phyloP scores from a whole-genome alignment of 1,140 invertebrate genomes.

The Ips nitidus region DNA sequence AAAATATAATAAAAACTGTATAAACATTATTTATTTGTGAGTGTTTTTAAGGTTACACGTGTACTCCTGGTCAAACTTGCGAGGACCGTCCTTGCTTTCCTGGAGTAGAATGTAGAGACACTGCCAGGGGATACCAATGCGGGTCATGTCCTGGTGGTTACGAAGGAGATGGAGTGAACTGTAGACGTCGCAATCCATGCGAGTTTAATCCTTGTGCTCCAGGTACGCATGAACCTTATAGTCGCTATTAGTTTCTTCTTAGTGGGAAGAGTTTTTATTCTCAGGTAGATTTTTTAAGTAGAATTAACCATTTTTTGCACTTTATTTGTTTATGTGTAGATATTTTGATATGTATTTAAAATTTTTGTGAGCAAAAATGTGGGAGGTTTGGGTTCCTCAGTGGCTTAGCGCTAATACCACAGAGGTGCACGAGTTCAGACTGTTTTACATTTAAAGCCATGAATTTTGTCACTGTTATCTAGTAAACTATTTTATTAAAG shows the following conservation, averaged over 20 bases:
- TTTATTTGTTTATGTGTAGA: too few relatives aligned
- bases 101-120: conserved; percentile 79
- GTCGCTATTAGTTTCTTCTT: conserved; percentile 16
- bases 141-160: conserved; percentile 82
- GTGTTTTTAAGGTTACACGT: conserved; percentile 50
- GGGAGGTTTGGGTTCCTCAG: too few relatives aligned
- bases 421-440: too few relatives aligned
- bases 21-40: background rate
- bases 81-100: conserved; percentile 76
- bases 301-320: too few relatives aligned
- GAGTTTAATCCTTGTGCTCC: conserved; percentile 72
- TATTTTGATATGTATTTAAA: too few relatives aligned
- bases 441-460: too few relatives aligned
- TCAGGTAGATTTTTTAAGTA: too few relatives aligned
- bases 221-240: conserved; percentile 51
- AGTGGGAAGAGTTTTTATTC: conserved; percentile 1
- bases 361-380: too few relatives aligned
- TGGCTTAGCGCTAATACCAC: too few relatives aligned
- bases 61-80: conserved; percentile 69
- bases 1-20: background rate
- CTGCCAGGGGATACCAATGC: conserved; percentile 72
- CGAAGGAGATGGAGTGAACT: conserved; percentile 78
- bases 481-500: too few relatives aligned
- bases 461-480: too few relatives aligned
- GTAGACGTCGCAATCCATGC: conserved; percentile 66